Evolutionary conservation across 2,113 vertebrate species (phyloP), one percentile per base, ranked within the genome.

Genomic region (Acanthisitta chloris): DNA sequence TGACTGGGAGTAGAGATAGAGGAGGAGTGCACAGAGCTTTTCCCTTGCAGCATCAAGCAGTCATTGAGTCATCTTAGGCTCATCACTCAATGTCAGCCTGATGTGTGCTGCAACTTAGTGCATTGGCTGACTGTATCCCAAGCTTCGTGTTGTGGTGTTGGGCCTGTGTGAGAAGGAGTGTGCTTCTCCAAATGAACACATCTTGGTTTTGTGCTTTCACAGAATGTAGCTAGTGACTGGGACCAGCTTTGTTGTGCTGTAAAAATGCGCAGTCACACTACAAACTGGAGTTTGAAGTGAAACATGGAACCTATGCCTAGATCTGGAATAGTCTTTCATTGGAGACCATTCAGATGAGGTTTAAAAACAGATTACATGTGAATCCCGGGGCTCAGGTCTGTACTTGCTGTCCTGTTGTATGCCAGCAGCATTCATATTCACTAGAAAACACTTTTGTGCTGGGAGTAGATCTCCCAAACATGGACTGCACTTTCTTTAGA

Each of bases 381-480:
- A 65, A 70, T 65, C 3, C 6, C 8, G 51, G 43, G 64, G 20
- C 38, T 91, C n/a, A 43, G 18, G 46, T 25, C 67, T 78, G 26
- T 62, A 31, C 6, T 58, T 0, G 0, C 40, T 77, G 4, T 58
- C 46, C 69, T 81, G 16, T 55, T 81, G 51, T 16, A 10, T 79
- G 59, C 21, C 19, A 87, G 24, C 45, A 84, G 43, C 18, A 5
- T 85, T 78, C 33, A 38, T 95, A 8, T 43, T 74, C 36, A 14
- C 24, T 46, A 52, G 18, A 81, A 85, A 43, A 46, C 5, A 0
- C 54, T 43, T 81, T 80, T 88, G 20, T 55, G 6, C 15, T 66
- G 10, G 25, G 19, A 91, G 31, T 67, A 57, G 16, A 38, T 64
- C 23, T 81, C 55, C 24, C 52, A 49, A 8, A 86, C 66, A 17